Conservation (phyloP, 2,797 vertebrate genomes). For the Sparidentex hasta region DNA sequence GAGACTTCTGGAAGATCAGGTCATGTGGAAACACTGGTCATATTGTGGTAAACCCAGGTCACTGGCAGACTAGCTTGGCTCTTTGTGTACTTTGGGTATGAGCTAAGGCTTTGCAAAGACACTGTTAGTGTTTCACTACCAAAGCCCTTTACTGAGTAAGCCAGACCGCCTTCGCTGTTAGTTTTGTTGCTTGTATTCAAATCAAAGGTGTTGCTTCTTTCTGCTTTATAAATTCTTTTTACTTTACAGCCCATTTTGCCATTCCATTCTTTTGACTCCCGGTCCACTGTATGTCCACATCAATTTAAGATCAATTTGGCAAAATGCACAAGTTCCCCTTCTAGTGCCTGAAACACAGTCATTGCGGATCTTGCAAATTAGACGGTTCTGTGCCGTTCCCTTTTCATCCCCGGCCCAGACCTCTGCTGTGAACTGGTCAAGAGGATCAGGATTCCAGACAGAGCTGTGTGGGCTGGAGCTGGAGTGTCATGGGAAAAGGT, state of each 20-base stretch:
- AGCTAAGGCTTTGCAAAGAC: conserved; percentile 24
- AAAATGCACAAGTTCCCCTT: conserved; percentile 49
- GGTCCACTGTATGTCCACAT: conserved; percentile 36
- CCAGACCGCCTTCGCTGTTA: conserved; percentile 9
- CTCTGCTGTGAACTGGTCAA: conserved; percentile 79
- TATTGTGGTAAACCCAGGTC: conserved; percentile 58
- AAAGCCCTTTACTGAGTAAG: conserved; percentile 17
- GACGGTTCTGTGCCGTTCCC: conserved; percentile 66
- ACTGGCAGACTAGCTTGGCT: conserved; percentile 35
- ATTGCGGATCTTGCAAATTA: conserved; percentile 81
- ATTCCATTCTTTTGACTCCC: conserved; percentile 31
- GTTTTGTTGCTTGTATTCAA: conserved; percentile 18
- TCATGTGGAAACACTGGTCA: conserved; percentile 62
- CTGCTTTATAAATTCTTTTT: conserved; percentile 21
- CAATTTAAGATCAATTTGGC: conserved; percentile 62
- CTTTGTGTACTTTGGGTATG: conserved; percentile 48
- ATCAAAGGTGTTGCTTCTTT: conserved; percentile 30
- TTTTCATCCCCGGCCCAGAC: conserved; percentile 77
- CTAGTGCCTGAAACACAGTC: conserved; percentile 67
- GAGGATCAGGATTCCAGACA: conserved; percentile 68
- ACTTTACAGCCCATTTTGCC: neutral
- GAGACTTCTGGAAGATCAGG: conserved; percentile 35
- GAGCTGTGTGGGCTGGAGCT: conserved; percentile 71
- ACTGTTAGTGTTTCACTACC: conserved; percentile 5
- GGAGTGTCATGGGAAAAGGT: conserved; percentile 80